phyloP scores from a whole-genome alignment of 2,797 vertebrate species.

The Sebastes steindachneri region DNA sequence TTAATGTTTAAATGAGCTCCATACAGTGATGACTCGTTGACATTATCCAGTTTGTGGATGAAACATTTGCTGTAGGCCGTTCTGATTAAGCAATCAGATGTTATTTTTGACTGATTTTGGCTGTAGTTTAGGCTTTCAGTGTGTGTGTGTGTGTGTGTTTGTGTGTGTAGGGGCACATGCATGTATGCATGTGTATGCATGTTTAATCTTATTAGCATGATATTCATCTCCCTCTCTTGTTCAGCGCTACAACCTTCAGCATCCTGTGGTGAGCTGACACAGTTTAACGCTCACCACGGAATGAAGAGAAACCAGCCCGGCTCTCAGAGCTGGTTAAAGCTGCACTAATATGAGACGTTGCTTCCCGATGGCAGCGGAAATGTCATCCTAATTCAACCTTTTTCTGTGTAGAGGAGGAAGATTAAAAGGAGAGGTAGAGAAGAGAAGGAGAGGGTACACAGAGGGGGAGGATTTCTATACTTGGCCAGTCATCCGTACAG shows the following conservation, averaged over 20 bases:
- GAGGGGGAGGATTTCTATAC: conserved; percentile 19
- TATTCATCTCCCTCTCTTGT: conserved; percentile 32
- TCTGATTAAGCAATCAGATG: conserved; percentile 40
- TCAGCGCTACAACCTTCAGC: conserved; percentile 23
- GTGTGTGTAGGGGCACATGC: background rate
- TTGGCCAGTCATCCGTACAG: conserved; percentile 49
- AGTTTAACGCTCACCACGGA: conserved; percentile 32
- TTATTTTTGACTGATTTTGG: conserved; percentile 21
- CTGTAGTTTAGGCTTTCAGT: background rate
- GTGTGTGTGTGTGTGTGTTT: background rate
- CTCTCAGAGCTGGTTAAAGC: conserved; percentile 24
- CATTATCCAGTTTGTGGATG: conserved; percentile 27
- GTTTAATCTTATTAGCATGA: conserved; percentile 29
- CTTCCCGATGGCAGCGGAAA: conserved; percentile 26
- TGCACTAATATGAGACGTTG: background rate
- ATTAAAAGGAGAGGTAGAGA: conserved; percentile 41
- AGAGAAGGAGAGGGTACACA: conserved; percentile 19
- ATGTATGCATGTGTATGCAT: conserved; percentile 5
- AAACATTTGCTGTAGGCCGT: conserved; percentile 11
- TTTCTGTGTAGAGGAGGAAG: conserved; percentile 37
- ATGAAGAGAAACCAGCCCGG: conserved; percentile 16
- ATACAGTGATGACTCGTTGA: conserved; percentile 31
- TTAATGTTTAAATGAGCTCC: conserved; percentile 36
- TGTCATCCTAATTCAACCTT: conserved; percentile 48
- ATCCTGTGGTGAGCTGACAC: conserved; percentile 66